Evolutionary conservation across 2,797 vertebrate species (phyloP).

Genomic region (Sylvia borin): DNA sequence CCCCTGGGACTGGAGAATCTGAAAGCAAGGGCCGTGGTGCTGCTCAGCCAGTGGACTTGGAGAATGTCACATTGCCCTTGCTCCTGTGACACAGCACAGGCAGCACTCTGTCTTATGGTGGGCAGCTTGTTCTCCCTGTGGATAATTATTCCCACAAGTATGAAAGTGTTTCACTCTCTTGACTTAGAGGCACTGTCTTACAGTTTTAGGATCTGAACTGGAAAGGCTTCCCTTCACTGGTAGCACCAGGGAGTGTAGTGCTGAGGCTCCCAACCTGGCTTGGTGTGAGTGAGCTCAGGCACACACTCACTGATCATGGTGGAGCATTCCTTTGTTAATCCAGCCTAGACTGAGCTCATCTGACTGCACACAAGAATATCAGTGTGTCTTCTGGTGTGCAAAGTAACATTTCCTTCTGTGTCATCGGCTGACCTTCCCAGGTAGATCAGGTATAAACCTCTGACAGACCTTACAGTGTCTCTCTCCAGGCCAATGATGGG

Average conservation of each 20-base stretch:
- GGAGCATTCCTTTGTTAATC: neutral
- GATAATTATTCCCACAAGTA: neutral
- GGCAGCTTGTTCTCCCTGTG: neutral
- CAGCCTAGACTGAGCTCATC: neutral
- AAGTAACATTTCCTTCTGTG: neutral
- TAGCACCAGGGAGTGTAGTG: neutral
- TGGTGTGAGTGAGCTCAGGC: neutral
- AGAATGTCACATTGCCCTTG: neutral
- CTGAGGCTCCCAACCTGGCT: neutral
- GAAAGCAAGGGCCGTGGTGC: neutral
- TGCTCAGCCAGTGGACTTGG: neutral
- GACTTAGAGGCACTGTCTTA: neutral
- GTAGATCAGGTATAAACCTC: neutral
- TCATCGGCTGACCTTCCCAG: neutral
- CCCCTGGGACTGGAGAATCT: neutral
- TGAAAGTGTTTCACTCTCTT: neutral
- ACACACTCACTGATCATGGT: fast-evolving
- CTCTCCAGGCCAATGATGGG: neutral
- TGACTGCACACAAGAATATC: neutral
- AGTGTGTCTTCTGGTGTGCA: neutral
- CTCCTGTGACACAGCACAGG: neutral
- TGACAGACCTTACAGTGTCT: neutral
- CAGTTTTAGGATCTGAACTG: neutral
- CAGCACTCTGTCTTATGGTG: neutral
- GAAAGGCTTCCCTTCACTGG: neutral